A percentile compares a stretch with the other conserved stretches of the same genome.
These are phyloP conservation scores for Opisthograptis luteolata DNA, from an alignment of 2,888 invertebrate species.

Conservation along the genomic window DNA sequence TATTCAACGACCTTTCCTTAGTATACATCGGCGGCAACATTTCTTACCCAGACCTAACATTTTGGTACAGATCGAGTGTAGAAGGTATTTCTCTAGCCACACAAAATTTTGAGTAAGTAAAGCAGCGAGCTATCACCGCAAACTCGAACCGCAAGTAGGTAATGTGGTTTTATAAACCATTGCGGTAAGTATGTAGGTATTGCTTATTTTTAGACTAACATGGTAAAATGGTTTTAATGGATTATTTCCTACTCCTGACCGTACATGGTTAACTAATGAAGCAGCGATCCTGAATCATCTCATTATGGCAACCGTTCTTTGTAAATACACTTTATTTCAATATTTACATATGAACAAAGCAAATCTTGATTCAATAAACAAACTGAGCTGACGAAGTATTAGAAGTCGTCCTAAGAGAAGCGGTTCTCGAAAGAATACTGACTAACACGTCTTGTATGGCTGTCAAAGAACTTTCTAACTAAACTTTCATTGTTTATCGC, in stretches of 20 bases:
- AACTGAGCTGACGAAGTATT: not conserved
- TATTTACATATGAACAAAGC: conserved; percentile 4
- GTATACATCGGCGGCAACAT: too few relatives aligned
- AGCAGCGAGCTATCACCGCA: not conserved
- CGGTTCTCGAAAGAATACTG: not conserved
- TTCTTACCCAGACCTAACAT: too few relatives aligned
- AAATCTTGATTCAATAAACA: conserved; percentile 13
- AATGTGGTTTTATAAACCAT: too few relatives aligned
- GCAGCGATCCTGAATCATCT: not conserved
- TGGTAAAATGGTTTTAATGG: conserved; percentile 6
- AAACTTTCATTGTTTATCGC: conserved; percentile 9
- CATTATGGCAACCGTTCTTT: conserved; percentile 1
- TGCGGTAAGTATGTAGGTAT: too few relatives aligned
- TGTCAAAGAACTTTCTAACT: conserved; percentile 14
- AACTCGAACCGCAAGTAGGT: too few relatives aligned
- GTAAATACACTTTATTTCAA: conserved; percentile 6
- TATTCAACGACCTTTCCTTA: not conserved
- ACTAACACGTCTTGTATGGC: not conserved
- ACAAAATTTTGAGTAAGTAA: not conserved
- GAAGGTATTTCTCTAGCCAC: too few relatives aligned
- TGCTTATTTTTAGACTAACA: not conserved
- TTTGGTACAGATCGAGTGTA: too few relatives aligned
- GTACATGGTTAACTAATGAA: conserved; percentile 2
- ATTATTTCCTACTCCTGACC: conserved; percentile 13
- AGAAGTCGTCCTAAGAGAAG: too few relatives aligned